Conservation (phyloP, 2,888 invertebrate genomes). For the Ectropis crepuscularia region DNA sequence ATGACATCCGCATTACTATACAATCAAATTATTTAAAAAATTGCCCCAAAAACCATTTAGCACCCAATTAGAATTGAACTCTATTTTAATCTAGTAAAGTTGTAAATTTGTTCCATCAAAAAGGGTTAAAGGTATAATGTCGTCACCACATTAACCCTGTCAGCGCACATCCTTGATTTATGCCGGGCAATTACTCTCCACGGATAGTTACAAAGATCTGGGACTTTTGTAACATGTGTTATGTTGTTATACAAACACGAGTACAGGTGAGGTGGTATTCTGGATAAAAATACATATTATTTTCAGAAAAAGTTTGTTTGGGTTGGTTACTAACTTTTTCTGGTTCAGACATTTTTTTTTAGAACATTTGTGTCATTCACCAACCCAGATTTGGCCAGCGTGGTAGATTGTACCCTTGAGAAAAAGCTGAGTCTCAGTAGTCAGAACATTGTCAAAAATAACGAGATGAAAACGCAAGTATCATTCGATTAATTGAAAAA, state of each 20-base stretch:
- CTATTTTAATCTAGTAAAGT: background rate
- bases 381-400: too few species aligned
- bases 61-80: slow-evolving; percentile 10
- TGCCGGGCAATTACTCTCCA: slow-evolving; percentile 63
- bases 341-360: background rate
- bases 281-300: slow-evolving; percentile 4
- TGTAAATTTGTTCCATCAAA: too few species aligned
- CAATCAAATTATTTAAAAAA: slow-evolving; percentile 52
- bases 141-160: slow-evolving; percentile 72
- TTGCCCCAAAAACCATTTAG: slow-evolving; percentile 5
- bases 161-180: slow-evolving; percentile 76
- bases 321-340: background rate
- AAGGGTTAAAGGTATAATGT: slow-evolving; percentile 44
- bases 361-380: too few species aligned
- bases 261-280: slow-evolving; percentile 38
- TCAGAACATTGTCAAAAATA: too few species aligned
- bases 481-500: too few species aligned
- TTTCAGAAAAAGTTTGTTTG: background rate
- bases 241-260: slow-evolving; percentile 59
- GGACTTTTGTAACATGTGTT: slow-evolving; percentile 49
- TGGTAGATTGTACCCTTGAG: too few species aligned
- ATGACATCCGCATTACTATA: slow-evolving; percentile 61
- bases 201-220: slow-evolving; percentile 47
- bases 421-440: too few species aligned
- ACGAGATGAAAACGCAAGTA: too few species aligned